Base-by-base conservation (phyloP, 2,888 invertebrate genomes). In the Adineta ricciae region DNA sequence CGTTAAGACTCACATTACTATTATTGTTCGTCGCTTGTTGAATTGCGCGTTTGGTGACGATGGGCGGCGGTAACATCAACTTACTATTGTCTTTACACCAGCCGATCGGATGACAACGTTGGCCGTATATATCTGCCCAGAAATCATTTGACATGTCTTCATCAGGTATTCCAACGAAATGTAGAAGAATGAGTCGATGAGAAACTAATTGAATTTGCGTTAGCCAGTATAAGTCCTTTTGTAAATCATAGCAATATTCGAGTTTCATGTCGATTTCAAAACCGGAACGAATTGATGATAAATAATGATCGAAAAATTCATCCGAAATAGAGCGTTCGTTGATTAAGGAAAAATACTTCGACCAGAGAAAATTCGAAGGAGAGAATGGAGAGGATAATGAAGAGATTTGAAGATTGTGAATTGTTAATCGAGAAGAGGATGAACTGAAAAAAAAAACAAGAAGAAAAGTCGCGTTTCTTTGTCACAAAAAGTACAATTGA, bases 221-320 rank as follows among this genome's bases (percentile, higher is more conserved):
- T 78, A 78, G 24, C 41, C 41, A 78, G 41, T 78, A 78, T 41
- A 41, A n/a, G 41, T 78, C 78, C n/a, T 14, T 38, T 38, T 78
- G 41, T 78, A 19, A 41, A 41, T 78, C 41, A 41, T 78, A 78
- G 14, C 38, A 78, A 78, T 78, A 78, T 78, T 78, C 78, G 14
- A 41, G 41, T 78, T 78, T 78, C 78, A 78, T 78, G 14, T 41
- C n/a, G n/a, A 41, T 41, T 78, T 78, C 41, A n/a, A 78, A 41
- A 41, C 41, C n/a, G 24, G 24, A 41, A 41, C 41, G 24, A 78
- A 78, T 78, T n/a, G 78, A 78, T 38, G 41, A 5, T 78, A 41
- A 41, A 78, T 78, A 78, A 78, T 41, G 78, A 78, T 78, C 78
- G 16, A 78, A 78, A 78, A 41, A 78, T n/a, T 78, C 78, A 41